Evolutionary conservation across 1,140 invertebrate genomes (phyloP).

Genomic region (Saccostrea cuccullata): DNA sequence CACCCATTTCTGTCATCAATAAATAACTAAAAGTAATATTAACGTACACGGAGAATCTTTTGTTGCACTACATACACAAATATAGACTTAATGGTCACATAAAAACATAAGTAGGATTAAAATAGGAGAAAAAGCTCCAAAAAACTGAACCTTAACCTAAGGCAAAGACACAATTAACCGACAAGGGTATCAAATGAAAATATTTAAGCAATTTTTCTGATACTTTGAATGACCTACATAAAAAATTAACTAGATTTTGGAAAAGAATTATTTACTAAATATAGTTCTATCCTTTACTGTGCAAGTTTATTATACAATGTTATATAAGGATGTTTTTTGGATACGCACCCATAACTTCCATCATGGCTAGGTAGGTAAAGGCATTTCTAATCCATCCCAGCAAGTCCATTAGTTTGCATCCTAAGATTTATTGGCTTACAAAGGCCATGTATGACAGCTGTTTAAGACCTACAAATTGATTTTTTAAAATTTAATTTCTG

Average conservation of each 20-base stretch:
- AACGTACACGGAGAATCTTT: too few species aligned
- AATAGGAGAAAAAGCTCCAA: too few species aligned
- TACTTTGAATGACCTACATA: too few species aligned
- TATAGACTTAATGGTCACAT: too few species aligned
- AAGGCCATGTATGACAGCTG: slow-evolving; percentile 61
- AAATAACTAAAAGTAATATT: too few species aligned
- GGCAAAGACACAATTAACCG: too few species aligned
- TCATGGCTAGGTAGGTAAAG: slow-evolving; percentile 91
- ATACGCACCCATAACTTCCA: slow-evolving; percentile 96
- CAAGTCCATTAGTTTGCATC: slow-evolving; percentile 70
- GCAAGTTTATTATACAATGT: slow-evolving; percentile 85
- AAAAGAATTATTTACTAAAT: neutral
- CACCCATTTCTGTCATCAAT: neutral
- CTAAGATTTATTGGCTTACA: slow-evolving; percentile 67
- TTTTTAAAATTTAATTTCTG: neutral
- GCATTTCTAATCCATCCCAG: slow-evolving; percentile 81
- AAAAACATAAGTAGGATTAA: too few species aligned
- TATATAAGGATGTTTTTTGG: slow-evolving; percentile 88
- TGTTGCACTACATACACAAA: too few species aligned
- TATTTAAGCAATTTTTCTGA: too few species aligned
- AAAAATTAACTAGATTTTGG: too few species aligned
- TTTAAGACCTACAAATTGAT: slow-evolving; percentile 58
- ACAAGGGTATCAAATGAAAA: too few species aligned
- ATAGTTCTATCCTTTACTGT: slow-evolving; percentile 84
- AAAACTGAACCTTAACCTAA: too few species aligned